Evolutionary conservation across 2,797 vertebrate genomes (phyloP).

Genomic region (Pangasius macronema): DNA sequence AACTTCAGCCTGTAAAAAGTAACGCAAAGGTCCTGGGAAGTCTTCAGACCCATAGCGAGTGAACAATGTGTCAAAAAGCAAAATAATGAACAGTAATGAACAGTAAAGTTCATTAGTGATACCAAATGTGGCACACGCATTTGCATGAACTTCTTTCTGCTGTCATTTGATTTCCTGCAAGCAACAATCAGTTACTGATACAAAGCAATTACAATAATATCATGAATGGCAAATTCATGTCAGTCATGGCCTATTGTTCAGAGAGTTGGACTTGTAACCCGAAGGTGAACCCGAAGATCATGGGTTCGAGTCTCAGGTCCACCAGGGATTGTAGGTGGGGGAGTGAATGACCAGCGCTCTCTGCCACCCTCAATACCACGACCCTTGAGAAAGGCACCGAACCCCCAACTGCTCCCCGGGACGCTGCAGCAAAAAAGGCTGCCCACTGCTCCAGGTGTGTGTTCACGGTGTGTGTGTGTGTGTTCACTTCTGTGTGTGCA

Average conservation of each 20-base stretch:
- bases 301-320: no score
- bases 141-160: constrained; percentile 48
- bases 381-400: no score
- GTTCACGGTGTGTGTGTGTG: no score
- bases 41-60: constrained; percentile 40
- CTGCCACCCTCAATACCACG: no score
- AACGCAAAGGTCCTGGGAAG: constrained; percentile 28
- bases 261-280: background rate
- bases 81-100: background rate
- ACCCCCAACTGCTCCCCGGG: no score
- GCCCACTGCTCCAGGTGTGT: no score
- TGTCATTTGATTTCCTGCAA: constrained; percentile 45
- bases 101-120: constrained; percentile 41
- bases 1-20: constrained; percentile 45
- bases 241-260: background rate
- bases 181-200: constrained; percentile 41
- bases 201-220: constrained; percentile 34
- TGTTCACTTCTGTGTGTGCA: no score
- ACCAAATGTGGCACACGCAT: constrained; percentile 52
- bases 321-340: no score
- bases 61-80: constrained; percentile 51
- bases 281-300: no score
- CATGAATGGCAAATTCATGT: constrained; percentile 2
- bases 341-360: no score
- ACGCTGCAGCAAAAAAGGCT: no score